These are phyloP conservation scores for Panagrolaimus sp. DNA, from an alignment of 1,140 invertebrate species.

Conservation along the genomic window DNA sequence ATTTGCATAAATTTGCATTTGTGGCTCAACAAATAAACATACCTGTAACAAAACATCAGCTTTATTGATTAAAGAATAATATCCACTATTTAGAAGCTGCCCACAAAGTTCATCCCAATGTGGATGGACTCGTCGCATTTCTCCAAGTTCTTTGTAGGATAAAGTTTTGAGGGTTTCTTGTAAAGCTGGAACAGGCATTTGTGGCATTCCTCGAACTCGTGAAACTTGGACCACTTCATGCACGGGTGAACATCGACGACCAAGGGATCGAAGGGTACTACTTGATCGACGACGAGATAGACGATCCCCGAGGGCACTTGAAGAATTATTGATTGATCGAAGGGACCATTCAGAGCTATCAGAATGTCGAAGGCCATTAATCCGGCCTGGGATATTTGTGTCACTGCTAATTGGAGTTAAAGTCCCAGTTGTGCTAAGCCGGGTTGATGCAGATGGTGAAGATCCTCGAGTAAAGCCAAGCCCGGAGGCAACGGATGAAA, in stretches of 20 bases:
- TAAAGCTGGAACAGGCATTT: conserved; percentile 30
- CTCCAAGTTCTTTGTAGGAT: conserved; percentile 30
- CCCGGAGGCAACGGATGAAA: not conserved
- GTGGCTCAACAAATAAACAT: conserved; percentile 23
- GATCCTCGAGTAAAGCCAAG: not conserved
- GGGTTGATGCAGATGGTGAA: not conserved
- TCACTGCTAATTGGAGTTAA: not conserved
- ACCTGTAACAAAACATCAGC: conserved; percentile 53
- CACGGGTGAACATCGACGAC: not conserved
- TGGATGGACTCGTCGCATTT: conserved; percentile 46
- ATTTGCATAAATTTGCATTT: conserved; percentile 18
- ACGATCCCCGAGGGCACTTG: not conserved
- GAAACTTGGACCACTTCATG: not conserved
- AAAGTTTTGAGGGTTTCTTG: conserved; percentile 26
- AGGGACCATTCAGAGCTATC: not conserved
- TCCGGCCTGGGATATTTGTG: not conserved
- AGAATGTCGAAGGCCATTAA: not conserved
- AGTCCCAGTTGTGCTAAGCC: not conserved
- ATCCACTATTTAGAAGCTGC: conserved; percentile 52
- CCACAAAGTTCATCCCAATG: conserved; percentile 56
- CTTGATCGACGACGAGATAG: not conserved
- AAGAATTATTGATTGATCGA: not conserved
- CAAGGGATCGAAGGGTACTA: not conserved
- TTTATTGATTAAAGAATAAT: conserved; percentile 50
- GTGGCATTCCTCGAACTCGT: conserved; percentile 25